Evolutionary conservation across 1,140 invertebrate species (phyloP), one percentile per base, ranked within the genome.

Genomic region (Lysiphlebus fabarum): DNA sequence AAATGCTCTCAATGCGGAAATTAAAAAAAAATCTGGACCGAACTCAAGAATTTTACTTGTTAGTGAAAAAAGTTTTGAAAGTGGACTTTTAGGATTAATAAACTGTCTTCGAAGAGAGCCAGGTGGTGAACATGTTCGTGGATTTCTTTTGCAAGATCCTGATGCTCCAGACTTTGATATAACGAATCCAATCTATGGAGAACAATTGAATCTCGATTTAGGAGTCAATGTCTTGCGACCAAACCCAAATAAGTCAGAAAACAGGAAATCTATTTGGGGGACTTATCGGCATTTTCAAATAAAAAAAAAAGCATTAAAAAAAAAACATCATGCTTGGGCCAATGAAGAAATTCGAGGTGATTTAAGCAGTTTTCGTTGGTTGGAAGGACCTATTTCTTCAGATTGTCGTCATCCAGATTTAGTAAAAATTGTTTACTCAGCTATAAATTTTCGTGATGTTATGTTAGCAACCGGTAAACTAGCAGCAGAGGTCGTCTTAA

Each of bases 261-360:
- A 70, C 72, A 88, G 77, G 76, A 26, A 26, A 26, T 5, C 6
- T 36, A 12, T 11, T 50, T 96, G 94, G 84, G 91, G 92, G 9
- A 88, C 86, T 34, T 90, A 92, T 63, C 86, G 93, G 61, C 85
- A 93, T 70, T 70, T 89, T 7, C 70, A 81, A 9, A 63, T 89
- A 1, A 72, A 77, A 17, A 74, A 78, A 12, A 43, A 77, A 5
- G 62, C 75, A 44, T 76, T 76, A 6, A 73, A 81, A 8, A 71
- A 67, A 38, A 78, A 78, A 0, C 70, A 82, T 51, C 89, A 96
- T 77, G 88, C 86, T 0, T 94, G 85, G 71, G 86, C 89, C 0
- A 92, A 95, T 75, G 86, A 90, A 1, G 63, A 84, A 3, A 86
- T 87, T 6, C 83, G 88, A 64, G 93, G 94, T 48, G 95, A 98